These are phyloP conservation scores for Halocynthia aurantium DNA, from an alignment of 23 tunicate species.

Conservation along the genomic window DNA sequence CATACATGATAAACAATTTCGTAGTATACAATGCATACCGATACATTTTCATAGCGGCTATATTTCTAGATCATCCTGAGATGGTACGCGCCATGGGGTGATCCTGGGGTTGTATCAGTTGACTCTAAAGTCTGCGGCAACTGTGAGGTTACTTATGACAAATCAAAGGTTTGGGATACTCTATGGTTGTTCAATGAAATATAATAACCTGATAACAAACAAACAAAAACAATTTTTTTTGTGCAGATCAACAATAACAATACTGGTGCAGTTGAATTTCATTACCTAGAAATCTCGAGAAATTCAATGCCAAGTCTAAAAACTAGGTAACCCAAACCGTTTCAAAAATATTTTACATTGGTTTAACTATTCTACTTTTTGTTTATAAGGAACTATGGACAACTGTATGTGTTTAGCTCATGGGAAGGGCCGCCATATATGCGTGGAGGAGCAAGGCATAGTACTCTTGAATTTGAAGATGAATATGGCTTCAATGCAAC, in stretches of 20 bases:
- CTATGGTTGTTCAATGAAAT: not conserved
- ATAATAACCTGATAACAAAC: not conserved
- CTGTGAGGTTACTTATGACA: not conserved
- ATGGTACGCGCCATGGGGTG: not conserved
- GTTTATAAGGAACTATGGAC: not conserved
- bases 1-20: no score
- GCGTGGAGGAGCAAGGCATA: not conserved
- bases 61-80: not conserved
- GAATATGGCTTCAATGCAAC: constrained; percentile 7
- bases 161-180: not conserved
- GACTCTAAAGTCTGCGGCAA: not conserved
- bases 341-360: not conserved
- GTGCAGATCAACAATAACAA: not conserved
- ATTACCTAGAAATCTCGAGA: not conserved
- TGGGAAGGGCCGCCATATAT: not conserved
- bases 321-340: not conserved
- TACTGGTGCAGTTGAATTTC: constrained; percentile 1
- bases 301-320: not conserved
- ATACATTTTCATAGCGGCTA: no score
- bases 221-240: not conserved
- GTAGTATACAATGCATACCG: no score
- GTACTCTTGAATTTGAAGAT: not conserved
- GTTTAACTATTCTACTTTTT: not conserved
- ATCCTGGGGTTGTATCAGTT: not conserved
- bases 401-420: not conserved